A percentile compares a stretch with the other conserved stretches of the same genome.
Evolutionary conservation across 1,140 invertebrate genomes (phyloP).

Genomic region (Luehdorfia chinensis): DNA sequence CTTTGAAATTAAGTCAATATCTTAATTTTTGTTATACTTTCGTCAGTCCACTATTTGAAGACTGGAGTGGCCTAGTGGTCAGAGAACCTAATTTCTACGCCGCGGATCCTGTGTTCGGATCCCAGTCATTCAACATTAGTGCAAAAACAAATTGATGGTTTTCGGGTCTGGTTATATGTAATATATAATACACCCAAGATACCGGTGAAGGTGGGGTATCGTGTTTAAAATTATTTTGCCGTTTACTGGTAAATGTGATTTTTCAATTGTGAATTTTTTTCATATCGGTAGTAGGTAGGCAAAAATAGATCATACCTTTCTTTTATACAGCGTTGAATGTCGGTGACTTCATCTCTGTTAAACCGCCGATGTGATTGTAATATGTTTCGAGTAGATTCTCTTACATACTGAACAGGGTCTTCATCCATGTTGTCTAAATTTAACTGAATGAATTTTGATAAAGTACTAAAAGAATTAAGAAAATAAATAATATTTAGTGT

Average conservation of each 20-base stretch:
- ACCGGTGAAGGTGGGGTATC: too few species aligned
- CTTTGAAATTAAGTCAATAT: too few species aligned
- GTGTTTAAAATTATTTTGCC: too few species aligned
- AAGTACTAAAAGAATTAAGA: neutral
- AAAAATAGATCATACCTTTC: conserved; percentile 24
- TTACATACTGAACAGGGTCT: conserved; percentile 35
- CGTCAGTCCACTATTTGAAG: too few species aligned
- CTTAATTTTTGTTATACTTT: too few species aligned
- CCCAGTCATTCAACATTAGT: too few species aligned
- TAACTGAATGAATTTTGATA: neutral
- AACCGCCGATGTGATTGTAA: conserved; percentile 35
- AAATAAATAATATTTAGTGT: neutral
- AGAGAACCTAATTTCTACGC: too few species aligned
- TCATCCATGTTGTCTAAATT: conserved; percentile 31
- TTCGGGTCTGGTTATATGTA: too few species aligned
- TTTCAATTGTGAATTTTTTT: neutral
- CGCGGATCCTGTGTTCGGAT: too few species aligned
- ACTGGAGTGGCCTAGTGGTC: too few species aligned
- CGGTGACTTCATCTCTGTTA: conserved; percentile 35
- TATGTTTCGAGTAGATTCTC: conserved; percentile 39
- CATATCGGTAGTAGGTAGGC: neutral
- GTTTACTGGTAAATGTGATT: neutral
- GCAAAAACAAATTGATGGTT: too few species aligned
- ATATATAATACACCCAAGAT: neutral
- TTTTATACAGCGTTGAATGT: conserved; percentile 31